Conservation (phyloP, 1,140 invertebrate species). For the Trissolcus basalis region DNA sequence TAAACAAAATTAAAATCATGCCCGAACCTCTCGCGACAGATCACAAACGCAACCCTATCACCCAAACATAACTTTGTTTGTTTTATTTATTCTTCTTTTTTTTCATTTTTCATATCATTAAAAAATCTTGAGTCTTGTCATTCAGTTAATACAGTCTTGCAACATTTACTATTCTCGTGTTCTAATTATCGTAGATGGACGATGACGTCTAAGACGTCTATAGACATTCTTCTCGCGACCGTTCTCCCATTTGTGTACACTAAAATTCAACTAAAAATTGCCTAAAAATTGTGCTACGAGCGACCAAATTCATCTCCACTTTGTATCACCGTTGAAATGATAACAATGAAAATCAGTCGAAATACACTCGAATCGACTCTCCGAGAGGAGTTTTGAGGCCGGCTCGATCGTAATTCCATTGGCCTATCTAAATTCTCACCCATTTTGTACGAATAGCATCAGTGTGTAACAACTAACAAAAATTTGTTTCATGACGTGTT, state of each 20-base stretch:
- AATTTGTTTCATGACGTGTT: slow-evolving; percentile 12
- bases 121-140: slow-evolving; percentile 70
- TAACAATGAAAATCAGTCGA: slow-evolving; percentile 18
- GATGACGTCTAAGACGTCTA: slow-evolving; percentile 71
- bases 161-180: slow-evolving; percentile 65
- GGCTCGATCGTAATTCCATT: slow-evolving; percentile 31
- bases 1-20: slow-evolving; percentile 3
- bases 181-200: slow-evolving; percentile 73
- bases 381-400: background rate
- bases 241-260: slow-evolving; percentile 41
- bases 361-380: slow-evolving; percentile 16
- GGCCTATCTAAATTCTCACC: slow-evolving; percentile 24
- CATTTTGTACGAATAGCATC: slow-evolving; percentile 29
- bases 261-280: slow-evolving; percentile 48
- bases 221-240: slow-evolving; percentile 61
- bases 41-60: slow-evolving; percentile 26
- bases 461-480: slow-evolving; percentile 62
- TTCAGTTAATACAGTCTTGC: slow-evolving; percentile 74
- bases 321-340: background rate
- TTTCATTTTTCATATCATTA: slow-evolving; percentile 59
- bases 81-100: too few species aligned
- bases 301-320: slow-evolving; percentile 26
- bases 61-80: slow-evolving; percentile 54
- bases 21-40: slow-evolving; percentile 28
- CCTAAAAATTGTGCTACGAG: slow-evolving; percentile 36